phyloP scores from a whole-genome alignment of 2,888 invertebrate species.

The Drosophila cracens region DNA sequence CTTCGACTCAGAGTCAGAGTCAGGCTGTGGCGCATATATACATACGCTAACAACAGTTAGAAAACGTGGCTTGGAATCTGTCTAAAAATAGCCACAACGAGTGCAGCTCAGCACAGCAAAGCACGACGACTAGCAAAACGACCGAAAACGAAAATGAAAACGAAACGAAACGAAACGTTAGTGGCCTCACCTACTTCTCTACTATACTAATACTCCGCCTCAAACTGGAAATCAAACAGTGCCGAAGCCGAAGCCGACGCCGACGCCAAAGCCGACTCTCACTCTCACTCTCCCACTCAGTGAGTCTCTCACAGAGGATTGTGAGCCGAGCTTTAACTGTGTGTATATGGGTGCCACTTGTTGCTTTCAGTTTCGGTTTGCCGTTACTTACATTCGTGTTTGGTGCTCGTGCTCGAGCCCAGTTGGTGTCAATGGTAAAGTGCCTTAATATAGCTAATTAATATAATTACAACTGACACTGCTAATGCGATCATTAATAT shows the following conservation, averaged over 20 bases:
- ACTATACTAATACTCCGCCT: constrained; percentile 34
- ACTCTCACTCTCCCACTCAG: constrained; percentile 59
- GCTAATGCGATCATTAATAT: constrained; percentile 4
- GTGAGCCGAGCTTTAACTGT: constrained; percentile 33
- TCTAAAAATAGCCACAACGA: constrained; percentile 83
- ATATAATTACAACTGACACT: constrained; percentile 15
- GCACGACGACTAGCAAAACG: constrained; percentile 36
- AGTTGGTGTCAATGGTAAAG: constrained; percentile 56
- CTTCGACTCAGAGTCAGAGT: constrained; percentile 13
- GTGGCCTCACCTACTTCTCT: constrained; percentile 67
- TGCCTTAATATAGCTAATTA: constrained; percentile 39
- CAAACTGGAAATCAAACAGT: constrained; percentile 51
- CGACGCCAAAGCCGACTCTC: constrained; percentile 28
- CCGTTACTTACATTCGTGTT: constrained; percentile 14
- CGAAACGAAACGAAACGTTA: constrained; percentile 58
- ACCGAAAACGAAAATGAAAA: constrained; percentile 61
- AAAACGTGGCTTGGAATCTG: constrained; percentile 83
- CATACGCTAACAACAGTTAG: constrained; percentile 83
- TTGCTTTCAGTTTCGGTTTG: constrained; percentile 47
- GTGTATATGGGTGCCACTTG: constrained; percentile 42
- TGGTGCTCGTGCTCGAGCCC: constrained; percentile 42
- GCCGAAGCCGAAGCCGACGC: constrained; percentile 24
- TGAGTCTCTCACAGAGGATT: constrained; percentile 26
- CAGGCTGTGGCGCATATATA: background rate
- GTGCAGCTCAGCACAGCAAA: constrained; percentile 58